Evolutionary conservation across 1,140 invertebrate genomes (phyloP), one percentile per base, ranked within the genome.

Genomic region (Ceratosolen solmsi): DNA sequence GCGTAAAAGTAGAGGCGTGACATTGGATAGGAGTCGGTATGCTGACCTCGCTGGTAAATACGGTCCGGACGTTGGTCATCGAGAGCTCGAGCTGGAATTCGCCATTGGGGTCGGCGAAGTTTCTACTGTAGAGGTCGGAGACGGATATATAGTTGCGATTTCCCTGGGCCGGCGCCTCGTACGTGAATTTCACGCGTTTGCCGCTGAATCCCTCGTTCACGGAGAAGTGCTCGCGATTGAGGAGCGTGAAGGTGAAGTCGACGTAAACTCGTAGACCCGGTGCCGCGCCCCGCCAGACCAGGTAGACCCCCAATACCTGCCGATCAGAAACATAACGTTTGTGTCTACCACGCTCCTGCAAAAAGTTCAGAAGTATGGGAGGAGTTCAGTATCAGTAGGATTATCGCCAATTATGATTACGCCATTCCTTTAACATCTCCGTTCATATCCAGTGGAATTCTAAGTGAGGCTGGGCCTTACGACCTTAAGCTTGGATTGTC

Each of bases 151-250:
- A 97, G 83, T 95, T 94, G 46, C 95, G 93, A 85, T 96, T 95
- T 0, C 96, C 96, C 87, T 96, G 95, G 0, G 95, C 95, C 0
- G 94, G 95, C 80, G 93, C 94, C 56, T 96, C 95, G 82, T 94
- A 93, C 9, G 94, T 96, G 90, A 97, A 97, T 86, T 95, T 95
- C 36, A 94, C 94, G 87, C 95, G 94, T 88, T 96, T 96, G 60
- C 96, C 96, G 25, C 95, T 94, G 91, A 96, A 97, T 2, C 94
- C 93, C 87, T 97, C 96, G 89, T 97, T 97, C 82, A 94, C 94
- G 70, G 95, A 96, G 89, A 97, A 97, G 88, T 97, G 96, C 84
- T 97, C 96, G 17, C 95, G 94, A 87, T 97, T 97, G 33, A 97
- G 93, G 11, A 97, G 92, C 1, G 96, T 97, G 89, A 97, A 96